Percentiles rank a stretch among this genome's conserved stretches.
phyloP scores from a whole-genome alignment of 2,113 vertebrate genomes.

The Dicaeum eximium region DNA sequence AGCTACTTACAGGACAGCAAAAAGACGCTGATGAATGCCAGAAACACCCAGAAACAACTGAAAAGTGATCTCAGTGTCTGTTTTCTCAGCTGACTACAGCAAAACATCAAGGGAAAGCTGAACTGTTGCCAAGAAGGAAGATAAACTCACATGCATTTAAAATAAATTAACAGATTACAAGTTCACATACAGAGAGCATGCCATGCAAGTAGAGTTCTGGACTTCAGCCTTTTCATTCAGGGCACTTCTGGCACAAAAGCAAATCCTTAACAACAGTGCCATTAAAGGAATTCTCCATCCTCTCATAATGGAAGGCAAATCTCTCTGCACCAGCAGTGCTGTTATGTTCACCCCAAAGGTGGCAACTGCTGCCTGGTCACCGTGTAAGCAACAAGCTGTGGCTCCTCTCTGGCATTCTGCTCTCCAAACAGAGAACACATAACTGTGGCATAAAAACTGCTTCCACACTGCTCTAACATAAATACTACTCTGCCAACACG shows the following conservation, averaged over 20 bases:
- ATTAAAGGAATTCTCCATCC: background rate
- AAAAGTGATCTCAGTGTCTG: background rate
- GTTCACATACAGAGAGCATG: background rate
- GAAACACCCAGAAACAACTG: background rate
- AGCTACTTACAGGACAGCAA: slow-evolving; percentile 1
- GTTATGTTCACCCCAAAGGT: background rate
- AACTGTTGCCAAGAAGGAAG: slow-evolving; percentile 13
- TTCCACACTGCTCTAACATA: background rate
- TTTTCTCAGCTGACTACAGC: background rate
- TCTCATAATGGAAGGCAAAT: fast-evolving
- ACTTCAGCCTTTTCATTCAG: background rate
- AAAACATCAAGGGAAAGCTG: background rate
- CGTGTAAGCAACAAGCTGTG: fast-evolving
- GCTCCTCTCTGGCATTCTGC: background rate
- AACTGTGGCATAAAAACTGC: background rate
- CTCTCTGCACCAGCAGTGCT: background rate
- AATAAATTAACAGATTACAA: background rate
- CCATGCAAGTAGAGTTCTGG: background rate
- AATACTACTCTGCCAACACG: background rate
- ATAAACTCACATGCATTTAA: background rate
- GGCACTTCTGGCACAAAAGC: background rate
- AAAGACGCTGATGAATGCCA: background rate
- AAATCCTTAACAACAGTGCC: background rate
- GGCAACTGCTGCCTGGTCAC: background rate
- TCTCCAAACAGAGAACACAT: fast-evolving